Conservation (phyloP, 2,113 vertebrate species). For the Percopsis transmontana region DNA sequence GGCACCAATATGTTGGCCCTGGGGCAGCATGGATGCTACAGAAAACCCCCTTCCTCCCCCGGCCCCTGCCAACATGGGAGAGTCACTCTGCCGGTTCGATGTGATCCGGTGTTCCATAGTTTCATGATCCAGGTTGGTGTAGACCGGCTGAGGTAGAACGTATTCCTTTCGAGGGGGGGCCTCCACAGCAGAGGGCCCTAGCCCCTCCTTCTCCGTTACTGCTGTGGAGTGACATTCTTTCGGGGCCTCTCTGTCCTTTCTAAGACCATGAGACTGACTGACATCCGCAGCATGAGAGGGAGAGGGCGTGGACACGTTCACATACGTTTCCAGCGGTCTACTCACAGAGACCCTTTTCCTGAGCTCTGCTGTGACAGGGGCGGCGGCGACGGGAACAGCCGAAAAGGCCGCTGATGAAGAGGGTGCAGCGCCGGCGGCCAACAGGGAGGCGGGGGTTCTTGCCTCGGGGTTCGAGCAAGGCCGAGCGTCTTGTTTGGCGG, state of each 20-base stretch:
- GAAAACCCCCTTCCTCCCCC: slow-evolving; percentile 90
- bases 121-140: slow-evolving; percentile 84
- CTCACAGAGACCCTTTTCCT: slow-evolving; percentile 49
- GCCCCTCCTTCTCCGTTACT: slow-evolving; percentile 44
- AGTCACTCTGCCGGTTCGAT: slow-evolving; percentile 84
- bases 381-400: slow-evolving; percentile 26
- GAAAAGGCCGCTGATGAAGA: slow-evolving; percentile 25
- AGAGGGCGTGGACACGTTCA: slow-evolving; percentile 32
- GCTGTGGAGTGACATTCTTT: slow-evolving; percentile 43
- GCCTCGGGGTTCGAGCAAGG: slow-evolving; percentile 41
- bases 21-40: slow-evolving; percentile 94
- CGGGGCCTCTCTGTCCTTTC: slow-evolving; percentile 41
- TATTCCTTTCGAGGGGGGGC: slow-evolving; percentile 77
- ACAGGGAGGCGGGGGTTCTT: slow-evolving; percentile 25
- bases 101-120: slow-evolving; percentile 75
- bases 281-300: slow-evolving; percentile 49
- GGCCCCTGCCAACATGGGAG: slow-evolving; percentile 85
- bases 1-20: slow-evolving; percentile 76
- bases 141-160: slow-evolving; percentile 78
- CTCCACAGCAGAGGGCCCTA: slow-evolving; percentile 59
- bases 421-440: slow-evolving; percentile 23
- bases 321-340: slow-evolving; percentile 45
- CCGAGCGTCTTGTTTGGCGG: slow-evolving; percentile 19
- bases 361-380: slow-evolving; percentile 53
- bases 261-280: slow-evolving; percentile 46